Base-by-base conservation (phyloP, 2,888 invertebrate genomes). In the Crepidodera aurea region DNA sequence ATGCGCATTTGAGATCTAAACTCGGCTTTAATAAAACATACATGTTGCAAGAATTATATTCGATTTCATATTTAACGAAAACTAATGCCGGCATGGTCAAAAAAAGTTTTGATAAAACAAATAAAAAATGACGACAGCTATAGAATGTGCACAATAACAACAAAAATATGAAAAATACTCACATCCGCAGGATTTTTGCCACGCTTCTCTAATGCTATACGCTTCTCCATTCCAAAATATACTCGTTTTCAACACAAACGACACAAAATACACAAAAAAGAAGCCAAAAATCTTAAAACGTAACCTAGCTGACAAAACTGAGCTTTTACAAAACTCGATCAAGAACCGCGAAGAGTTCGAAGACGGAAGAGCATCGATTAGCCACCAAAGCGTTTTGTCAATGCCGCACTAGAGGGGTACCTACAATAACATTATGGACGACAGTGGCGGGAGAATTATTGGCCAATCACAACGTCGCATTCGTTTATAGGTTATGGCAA, bases 191-290 rank as follows among this genome's bases (percentile, higher is more conserved):
- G 91, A 82, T 89, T 90, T 82, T 91, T 90, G 83, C 96, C 96
- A 80, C 96, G 88, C 85, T 93, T 91, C 85, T 98, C 98, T 81
- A 96, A 86, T 80, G 92, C 92, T 87, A 98, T 91, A 84, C 97
- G 90, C 83, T 96, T 96, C 86, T 96, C 95, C 96, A 96, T 96
- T 73, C 69, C 72, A 69, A 67, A 60, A 63, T 58, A 27, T 60
- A 29, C 56, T 57, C 39, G 39, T 61, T 58, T 56, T 42, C 55
- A 63, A 64, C 64, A 58, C 57, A 62, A 68, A 65, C 57, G 37
- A 57, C 63, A 62, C 65, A 53, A 67, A 66, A 65, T 66, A 61
- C 63, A 39, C 54, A 57, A 57, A 62, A 57, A 60, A 53, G 42
- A 44, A 60, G 61, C 51, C 51, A 48, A 58, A 55, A 55, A 54